These are phyloP conservation scores for Lytechinus pictus DNA, from an alignment of 35 echinoderm and acorn worm species.

Conservation along the genomic window DNA sequence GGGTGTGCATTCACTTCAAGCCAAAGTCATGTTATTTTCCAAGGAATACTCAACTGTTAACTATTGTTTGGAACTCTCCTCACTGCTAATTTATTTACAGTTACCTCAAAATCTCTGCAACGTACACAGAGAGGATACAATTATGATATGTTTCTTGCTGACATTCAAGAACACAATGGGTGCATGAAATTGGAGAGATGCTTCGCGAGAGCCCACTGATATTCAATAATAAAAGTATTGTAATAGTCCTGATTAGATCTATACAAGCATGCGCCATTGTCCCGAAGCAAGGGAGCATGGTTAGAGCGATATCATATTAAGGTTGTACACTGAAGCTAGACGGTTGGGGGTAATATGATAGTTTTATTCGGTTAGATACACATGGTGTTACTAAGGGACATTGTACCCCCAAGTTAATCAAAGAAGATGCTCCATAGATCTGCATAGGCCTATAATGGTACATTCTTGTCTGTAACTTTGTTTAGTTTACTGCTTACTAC, in stretches of 20 bases:
- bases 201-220: background rate
- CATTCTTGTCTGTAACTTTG: too few relatives aligned
- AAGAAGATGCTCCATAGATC: background rate
- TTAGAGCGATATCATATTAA: background rate
- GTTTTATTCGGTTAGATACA: background rate
- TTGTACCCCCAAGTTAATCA: background rate
- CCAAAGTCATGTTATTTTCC: too few relatives aligned
- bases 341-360: background rate
- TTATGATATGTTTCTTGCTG: background rate
- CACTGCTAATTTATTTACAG: too few relatives aligned
- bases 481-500: too few relatives aligned
- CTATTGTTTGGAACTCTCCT: too few relatives aligned
- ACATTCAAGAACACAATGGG: background rate
- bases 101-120: background rate
- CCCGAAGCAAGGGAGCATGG: background rate
- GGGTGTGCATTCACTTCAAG: too few relatives aligned
- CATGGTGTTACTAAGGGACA: background rate
- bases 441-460: background rate
- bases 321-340: background rate
- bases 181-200: conserved; percentile 18
- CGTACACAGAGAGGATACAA: background rate
- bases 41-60: too few relatives aligned
- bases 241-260: background rate
- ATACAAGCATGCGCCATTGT: background rate
- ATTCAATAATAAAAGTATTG: conserved; percentile 1